Percentiles rank a stretch among this genome's conserved stretches.
These are phyloP conservation scores for Azorinus chamasolen DNA, from an alignment of 2,888 invertebrate genomes.

Conservation along the genomic window DNA sequence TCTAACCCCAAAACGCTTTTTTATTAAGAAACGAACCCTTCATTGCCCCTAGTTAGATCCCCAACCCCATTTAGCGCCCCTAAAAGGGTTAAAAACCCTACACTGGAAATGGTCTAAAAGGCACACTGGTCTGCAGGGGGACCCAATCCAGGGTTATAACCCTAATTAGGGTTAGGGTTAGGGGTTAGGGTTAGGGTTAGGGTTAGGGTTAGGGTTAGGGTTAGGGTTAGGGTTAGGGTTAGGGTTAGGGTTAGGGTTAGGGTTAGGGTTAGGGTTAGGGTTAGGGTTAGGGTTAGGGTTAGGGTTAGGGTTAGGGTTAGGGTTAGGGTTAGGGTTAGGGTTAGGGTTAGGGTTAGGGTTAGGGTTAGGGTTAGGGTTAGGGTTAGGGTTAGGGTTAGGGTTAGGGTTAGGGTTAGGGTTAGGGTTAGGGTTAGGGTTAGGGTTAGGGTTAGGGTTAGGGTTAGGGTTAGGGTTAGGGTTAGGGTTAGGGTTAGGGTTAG, in stretches of 20 bases:
- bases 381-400: conserved; percentile 53
- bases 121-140: no score
- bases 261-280: conserved; percentile 69
- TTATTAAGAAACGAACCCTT: no score
- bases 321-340: conserved; percentile 39
- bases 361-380: conserved; percentile 64
- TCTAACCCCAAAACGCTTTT: no score
- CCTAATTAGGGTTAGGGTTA: conserved; percentile 53
- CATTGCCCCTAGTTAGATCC: no score
- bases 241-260: conserved; percentile 59
- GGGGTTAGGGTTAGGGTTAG: conserved; percentile 61
- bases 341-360: conserved; percentile 55
- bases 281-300: conserved; percentile 69
- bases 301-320: conserved; percentile 52
- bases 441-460: conserved; percentile 50
- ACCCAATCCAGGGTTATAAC: conserved; percentile 58
- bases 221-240: conserved; percentile 66
- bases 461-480: conserved; percentile 63
- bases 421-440: conserved; percentile 59
- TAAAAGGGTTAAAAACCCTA: no score
- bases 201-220: conserved; percentile 64
- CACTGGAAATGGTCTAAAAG: no score
- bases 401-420: conserved; percentile 55
- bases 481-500: conserved; percentile 51
- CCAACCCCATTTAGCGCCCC: no score